Conservation (phyloP, 2,888 invertebrate species). For the Lepeophtheirus nordmannii region DNA sequence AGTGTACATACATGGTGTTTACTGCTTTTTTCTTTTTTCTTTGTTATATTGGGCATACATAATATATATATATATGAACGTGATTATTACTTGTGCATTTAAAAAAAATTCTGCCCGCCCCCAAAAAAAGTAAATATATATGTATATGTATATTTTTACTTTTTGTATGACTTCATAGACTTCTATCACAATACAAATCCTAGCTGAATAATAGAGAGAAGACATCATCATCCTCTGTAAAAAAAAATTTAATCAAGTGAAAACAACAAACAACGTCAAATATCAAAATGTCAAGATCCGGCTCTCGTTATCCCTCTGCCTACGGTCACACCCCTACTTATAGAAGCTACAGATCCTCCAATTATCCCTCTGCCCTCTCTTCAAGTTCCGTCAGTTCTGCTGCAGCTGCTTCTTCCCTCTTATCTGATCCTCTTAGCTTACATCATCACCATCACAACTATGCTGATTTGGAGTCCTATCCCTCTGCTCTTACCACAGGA, state of each 20-base stretch:
- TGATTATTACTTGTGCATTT: too few relatives aligned
- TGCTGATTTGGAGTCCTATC: neutral
- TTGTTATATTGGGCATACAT: too few relatives aligned
- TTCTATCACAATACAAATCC: too few relatives aligned
- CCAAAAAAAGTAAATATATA: too few relatives aligned
- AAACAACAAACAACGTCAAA: neutral
- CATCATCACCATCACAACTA: neutral
- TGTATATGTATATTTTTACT: too few relatives aligned
- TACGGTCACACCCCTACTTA: conserved; percentile 25
- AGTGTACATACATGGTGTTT: too few relatives aligned
- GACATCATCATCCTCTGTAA: too few relatives aligned
- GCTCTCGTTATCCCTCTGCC: conserved; percentile 24
- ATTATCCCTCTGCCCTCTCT: conserved; percentile 8
- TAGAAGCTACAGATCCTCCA: neutral
- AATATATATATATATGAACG: too few relatives aligned
- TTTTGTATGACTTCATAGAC: too few relatives aligned
- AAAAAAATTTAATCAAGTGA: neutral
- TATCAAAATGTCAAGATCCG: conserved; percentile 14
- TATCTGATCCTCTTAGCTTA: neutral
- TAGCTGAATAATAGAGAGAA: too few relatives aligned
- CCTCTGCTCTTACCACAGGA: neutral
- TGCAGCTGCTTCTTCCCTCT: neutral
- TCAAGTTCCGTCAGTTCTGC: neutral
- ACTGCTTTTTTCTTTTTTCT: too few relatives aligned
- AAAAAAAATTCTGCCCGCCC: too few relatives aligned